Evolutionary conservation across 2,888 invertebrate species (phyloP).

Genomic region (Hypena proboscidalis): DNA sequence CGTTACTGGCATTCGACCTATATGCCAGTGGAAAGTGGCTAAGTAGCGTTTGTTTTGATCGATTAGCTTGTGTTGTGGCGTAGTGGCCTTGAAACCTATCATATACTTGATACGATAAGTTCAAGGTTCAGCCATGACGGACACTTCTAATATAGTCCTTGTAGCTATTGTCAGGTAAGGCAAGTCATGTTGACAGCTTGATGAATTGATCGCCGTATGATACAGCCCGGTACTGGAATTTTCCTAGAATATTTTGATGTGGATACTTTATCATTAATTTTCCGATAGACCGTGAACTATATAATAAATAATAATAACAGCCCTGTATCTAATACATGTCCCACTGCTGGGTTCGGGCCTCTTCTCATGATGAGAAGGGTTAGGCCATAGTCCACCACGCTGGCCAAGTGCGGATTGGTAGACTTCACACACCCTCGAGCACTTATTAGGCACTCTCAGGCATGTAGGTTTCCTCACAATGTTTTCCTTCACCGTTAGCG

Average conservation of each 20-base stretch:
- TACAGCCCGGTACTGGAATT: conserved; percentile 22
- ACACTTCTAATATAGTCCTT: conserved; percentile 26
- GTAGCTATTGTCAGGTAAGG: conserved; percentile 19
- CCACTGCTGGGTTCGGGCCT: too few relatives aligned
- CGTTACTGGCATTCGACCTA: conserved; percentile 13
- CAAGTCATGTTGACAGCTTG: conserved; percentile 24
- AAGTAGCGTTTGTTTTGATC: conserved; percentile 51
- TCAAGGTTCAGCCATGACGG: conserved; percentile 54
- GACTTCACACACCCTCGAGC: too few relatives aligned
- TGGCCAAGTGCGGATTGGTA: too few relatives aligned
- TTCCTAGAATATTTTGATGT: conserved; percentile 1
- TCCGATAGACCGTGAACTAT: not conserved
- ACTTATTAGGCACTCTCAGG: too few relatives aligned
- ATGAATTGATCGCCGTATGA: conserved; percentile 26
- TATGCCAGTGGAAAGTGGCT: conserved; percentile 26
- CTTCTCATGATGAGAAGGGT: too few relatives aligned
- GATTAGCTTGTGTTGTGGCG: conserved; percentile 47
- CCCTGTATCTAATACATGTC: too few relatives aligned
- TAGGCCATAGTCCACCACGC: too few relatives aligned
- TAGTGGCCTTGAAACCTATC: conserved; percentile 50
- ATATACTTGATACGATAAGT: conserved; percentile 56
- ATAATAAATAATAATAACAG: too few relatives aligned
- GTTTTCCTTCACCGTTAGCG: too few relatives aligned
- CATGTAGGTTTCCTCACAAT: too few relatives aligned
- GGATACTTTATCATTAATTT: not conserved